Conservation (phyloP, 2,888 invertebrate species). For the Silvanus unidentatus region DNA sequence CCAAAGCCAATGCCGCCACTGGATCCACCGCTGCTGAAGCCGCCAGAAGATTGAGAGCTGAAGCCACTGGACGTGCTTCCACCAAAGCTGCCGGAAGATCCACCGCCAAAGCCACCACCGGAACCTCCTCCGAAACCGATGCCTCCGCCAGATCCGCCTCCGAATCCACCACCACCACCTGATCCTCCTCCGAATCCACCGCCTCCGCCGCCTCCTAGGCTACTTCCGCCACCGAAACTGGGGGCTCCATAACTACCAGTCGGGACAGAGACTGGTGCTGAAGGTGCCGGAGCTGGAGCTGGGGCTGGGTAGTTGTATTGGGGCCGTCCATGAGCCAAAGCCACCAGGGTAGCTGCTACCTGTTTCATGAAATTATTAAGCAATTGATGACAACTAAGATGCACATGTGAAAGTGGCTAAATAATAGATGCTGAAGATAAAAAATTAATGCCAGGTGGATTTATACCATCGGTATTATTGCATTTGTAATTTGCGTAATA, state of each 20-base stretch:
- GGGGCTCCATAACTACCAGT: constrained; percentile 46
- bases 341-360: constrained; percentile 44
- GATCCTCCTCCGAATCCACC: constrained; percentile 15
- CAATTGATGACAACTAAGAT: not conserved
- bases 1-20: constrained; percentile 41
- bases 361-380: constrained; percentile 13
- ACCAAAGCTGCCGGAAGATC: constrained; percentile 27
- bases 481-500: too few species aligned
- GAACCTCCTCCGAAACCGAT: constrained; percentile 17
- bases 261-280: too few species aligned
- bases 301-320: constrained; percentile 56
- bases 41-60: constrained; percentile 38
- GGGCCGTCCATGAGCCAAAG: constrained; percentile 54
- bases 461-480: too few species aligned
- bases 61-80: constrained; percentile 41
- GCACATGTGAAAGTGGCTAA: too few species aligned
- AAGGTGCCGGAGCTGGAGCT: constrained; percentile 32
- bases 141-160: constrained; percentile 21
- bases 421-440: too few species aligned
- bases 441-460: too few species aligned
- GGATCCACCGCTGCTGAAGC: constrained; percentile 33
- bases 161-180: constrained; percentile 14
- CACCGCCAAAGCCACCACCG: constrained; percentile 13
- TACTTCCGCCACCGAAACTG: constrained; percentile 28
- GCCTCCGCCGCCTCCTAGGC: constrained; percentile 14